Base-by-base conservation (phyloP, 2,113 vertebrate genomes). In the Alethe diademata region DNA sequence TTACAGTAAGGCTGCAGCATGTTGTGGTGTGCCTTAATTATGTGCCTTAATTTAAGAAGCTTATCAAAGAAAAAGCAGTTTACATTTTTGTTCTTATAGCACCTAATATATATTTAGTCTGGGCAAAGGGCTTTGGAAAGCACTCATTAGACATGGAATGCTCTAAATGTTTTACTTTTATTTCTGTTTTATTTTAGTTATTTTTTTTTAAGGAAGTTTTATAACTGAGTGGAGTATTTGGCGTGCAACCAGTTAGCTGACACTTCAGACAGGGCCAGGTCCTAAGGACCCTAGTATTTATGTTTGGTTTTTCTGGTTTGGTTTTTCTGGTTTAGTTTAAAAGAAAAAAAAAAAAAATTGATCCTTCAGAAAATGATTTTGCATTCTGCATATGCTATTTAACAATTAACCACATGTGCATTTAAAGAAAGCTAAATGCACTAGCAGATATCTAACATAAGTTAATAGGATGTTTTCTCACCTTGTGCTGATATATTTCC, bases 211-310 rank as follows among this genome's bases (percentile, higher is more conserved):
- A 84, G 53, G 50, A 50, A n/a, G 8, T 83, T 91, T 93, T 79
- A n/a, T 36, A 76, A 62, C 22, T 19, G 40, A 97, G 65, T 72
- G 70, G 36, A 65, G 33, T 84, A 48, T 94, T 97, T 95, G 93
- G 61, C 58, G 43, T 60, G 64, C 53, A 67, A 4, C 40, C 51
- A 73, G 4, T 38, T 72, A 72, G 48, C 56, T 36, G 42, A 92
- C 85, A 28, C 50, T 92, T 86, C 78, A 93, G 95, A 81, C 76
- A 88, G 42, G 81, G 86, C 86, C 74, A 88, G 67, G 78, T 88
- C 62, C 18, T 61, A 29, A 79, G 43, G 42, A 81, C 17, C 22
- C 54, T 66, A 35, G 29, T 76, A 66, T 92, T 95, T 85, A 42
- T 1, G 6, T 60, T 65, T 40, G 19, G 11, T 79, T 94, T 93